Evolutionary conservation across 2,113 vertebrate genomes (phyloP).

Genomic region (Perca flavescens): DNA sequence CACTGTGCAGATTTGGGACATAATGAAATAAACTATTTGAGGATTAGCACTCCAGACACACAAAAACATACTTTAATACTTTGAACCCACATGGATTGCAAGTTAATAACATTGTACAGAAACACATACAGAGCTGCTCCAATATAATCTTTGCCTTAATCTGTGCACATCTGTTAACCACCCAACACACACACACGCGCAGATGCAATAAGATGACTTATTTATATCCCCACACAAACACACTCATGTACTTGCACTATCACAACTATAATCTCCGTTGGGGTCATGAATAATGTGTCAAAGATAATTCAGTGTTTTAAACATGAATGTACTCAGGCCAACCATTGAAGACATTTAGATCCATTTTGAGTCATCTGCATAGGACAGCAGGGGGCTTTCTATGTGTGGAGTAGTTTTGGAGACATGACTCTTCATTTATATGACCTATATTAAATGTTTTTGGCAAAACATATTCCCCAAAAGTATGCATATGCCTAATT

Average conservation of each 20-base stretch:
- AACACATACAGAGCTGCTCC: constrained; percentile 14
- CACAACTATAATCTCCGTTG: too few relatives aligned
- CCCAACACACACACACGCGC: background rate
- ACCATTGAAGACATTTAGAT: background rate
- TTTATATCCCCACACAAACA: constrained; percentile 1
- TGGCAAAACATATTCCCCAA: too few relatives aligned
- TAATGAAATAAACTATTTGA: background rate
- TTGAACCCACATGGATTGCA: background rate
- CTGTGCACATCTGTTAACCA: constrained; percentile 39
- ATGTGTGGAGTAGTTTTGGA: too few relatives aligned
- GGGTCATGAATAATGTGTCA: too few relatives aligned
- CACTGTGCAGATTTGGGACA: background rate
- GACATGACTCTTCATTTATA: too few relatives aligned
- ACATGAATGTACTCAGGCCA: background rate
- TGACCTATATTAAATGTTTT: too few relatives aligned
- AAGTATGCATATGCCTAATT: too few relatives aligned
- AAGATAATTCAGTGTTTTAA: background rate
- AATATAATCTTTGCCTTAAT: constrained; percentile 44
- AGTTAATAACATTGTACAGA: background rate
- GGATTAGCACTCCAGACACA: background rate
- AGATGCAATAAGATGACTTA: background rate
- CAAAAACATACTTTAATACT: background rate
- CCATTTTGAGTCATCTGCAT: background rate
- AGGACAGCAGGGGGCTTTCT: too few relatives aligned
- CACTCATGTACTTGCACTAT: too few relatives aligned